phyloP scores from a whole-genome alignment of 1,140 invertebrate species.

The Eupristina koningsbergeri region DNA sequence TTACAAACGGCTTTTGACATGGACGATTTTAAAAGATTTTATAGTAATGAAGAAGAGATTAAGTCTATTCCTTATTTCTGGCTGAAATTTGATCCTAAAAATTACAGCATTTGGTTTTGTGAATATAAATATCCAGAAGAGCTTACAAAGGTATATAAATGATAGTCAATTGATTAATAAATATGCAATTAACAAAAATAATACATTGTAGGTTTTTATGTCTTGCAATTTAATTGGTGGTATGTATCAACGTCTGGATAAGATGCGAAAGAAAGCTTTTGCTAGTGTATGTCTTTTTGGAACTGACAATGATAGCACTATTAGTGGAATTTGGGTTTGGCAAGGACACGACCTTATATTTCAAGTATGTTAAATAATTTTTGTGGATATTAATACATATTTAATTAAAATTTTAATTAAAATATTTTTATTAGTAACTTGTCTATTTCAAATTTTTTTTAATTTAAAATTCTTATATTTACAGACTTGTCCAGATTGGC shows the following conservation, averaged over 20 bases:
- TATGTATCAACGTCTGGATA: conserved; percentile 98
- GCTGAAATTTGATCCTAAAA: conserved; percentile 96
- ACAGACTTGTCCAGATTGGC: conserved; percentile 91
- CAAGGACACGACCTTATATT: conserved; percentile 95
- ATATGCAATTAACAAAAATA: conserved; percentile 22
- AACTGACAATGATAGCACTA: conserved; percentile 91
- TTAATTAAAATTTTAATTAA: too few species aligned
- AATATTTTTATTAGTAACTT: background rate
- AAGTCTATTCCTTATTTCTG: conserved; percentile 98
- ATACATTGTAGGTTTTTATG: conserved; percentile 70
- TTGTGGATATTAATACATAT: too few species aligned
- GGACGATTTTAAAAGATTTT: conserved; percentile 97
- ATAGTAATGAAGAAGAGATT: conserved; percentile 96
- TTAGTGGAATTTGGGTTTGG: conserved; percentile 98
- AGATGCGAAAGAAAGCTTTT: conserved; percentile 97
- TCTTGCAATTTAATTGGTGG: conserved; percentile 75
- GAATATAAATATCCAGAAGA: conserved; percentile 98
- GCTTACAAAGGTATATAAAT: conserved; percentile 81
- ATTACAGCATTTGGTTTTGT: conserved; percentile 97
- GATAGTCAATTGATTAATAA: conserved; percentile 8
- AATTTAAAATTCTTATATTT: conserved; percentile 63
- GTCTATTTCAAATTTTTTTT: conserved; percentile 4
- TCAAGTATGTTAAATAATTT: conserved; percentile 79
- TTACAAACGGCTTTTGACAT: conserved; percentile 94
- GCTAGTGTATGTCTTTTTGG: conserved; percentile 95